Base-by-base conservation (phyloP, 2,888 invertebrate species). In the Polymixis flavicincta region DNA sequence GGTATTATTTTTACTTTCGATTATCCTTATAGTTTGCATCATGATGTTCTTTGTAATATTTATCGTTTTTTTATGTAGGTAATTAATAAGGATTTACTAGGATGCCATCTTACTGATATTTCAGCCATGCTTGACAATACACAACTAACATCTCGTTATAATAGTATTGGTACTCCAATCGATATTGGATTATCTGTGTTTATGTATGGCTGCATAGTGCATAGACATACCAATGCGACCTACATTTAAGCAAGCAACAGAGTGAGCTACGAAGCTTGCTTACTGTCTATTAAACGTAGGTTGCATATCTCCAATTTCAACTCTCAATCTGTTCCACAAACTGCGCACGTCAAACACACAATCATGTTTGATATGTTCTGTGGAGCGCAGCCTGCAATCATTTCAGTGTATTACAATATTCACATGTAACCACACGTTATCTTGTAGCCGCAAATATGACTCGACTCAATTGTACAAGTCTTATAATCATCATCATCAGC, bases 251-350 rank as follows among this genome's bases (percentile, higher is more conserved):
- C 25, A 48, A 48, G 54, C 76, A 25, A 1, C 45, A 32, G 42
- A 59, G 22, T 50, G 11, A 22, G 54, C 48, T 28, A 50, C 32
- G 22, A 45, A 22, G 25, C 78, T 48, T 25, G 42, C n/a, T 71
- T 54, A 37, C 8, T 60, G 52, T 52, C 7, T 52, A 60, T 59
- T 59, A 70, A n/a, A 42, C 48, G 9, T 50, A 50, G n/a, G 54
- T 52, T 61, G 48, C 48, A 55, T 80, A 61, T 61, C 80, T 72
- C 60, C 28, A 79, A 80, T 78, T 73, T 64, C 64, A 74, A 65
- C 28, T 74, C 59, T 73, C 65, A 80, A 80, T 65, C 54, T 55
- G 74, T 65, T 65, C 60, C 77, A 74, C 37, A 67, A 42, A 76
- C 60, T 55, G 57, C 28, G 50, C 69, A 65, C 37, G 66, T 67